phyloP scores from a whole-genome alignment of 2,113 vertebrate genomes.

The Recurvirostra avosetta region DNA sequence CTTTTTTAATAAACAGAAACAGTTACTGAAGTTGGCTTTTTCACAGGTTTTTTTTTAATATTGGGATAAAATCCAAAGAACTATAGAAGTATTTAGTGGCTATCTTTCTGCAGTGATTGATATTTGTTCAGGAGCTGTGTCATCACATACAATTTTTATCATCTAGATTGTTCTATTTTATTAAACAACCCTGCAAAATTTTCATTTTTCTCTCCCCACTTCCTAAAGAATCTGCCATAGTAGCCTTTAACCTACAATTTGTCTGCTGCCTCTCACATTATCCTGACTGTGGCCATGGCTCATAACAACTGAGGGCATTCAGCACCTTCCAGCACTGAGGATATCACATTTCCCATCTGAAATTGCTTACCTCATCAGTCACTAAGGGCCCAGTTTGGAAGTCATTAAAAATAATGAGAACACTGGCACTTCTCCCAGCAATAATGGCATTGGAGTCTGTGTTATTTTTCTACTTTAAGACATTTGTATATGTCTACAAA shows the following conservation, averaged over 20 bases:
- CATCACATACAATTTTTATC: neutral
- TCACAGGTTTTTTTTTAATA: neutral
- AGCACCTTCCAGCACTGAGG: neutral
- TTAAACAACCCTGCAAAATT: neutral
- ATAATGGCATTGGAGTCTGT: neutral
- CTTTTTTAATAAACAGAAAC: slow-evolving; percentile 37
- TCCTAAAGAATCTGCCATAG: neutral
- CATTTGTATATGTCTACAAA: slow-evolving; percentile 15
- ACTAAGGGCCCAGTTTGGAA: neutral
- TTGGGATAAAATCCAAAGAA: neutral
- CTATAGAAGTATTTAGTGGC: neutral
- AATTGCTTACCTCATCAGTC: slow-evolving; percentile 25
- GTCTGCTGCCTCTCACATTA: neutral
- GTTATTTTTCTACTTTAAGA: slow-evolving; percentile 11
- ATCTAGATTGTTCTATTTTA: neutral
- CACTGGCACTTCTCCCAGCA: slow-evolving; percentile 36
- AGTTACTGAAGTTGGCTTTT: neutral
- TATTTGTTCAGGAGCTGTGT: neutral
- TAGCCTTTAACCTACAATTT: neutral
- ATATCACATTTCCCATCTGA: neutral
- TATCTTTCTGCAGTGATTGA: neutral
- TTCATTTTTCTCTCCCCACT: neutral
- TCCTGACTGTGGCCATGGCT: neutral
- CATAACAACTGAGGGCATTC: neutral
- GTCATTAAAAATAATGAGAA: slow-evolving; percentile 48